Evolutionary conservation across 2,113 vertebrate genomes (phyloP), one percentile per base, ranked within the genome.

Genomic region (Epinephelus moara): DNA sequence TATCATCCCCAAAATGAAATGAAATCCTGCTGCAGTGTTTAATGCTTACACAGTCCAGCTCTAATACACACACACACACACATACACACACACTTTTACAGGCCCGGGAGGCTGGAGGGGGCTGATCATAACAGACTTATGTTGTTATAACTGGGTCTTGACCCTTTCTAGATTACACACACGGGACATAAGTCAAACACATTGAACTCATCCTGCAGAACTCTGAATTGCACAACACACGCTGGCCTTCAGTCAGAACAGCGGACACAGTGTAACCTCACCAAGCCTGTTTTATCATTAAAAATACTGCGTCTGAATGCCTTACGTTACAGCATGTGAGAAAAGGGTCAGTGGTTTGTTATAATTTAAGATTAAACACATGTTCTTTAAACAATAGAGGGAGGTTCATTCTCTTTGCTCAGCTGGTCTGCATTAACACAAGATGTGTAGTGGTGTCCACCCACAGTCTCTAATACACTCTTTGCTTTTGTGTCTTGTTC

Each of bases 361-460:
- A 40, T 42, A 23, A 14, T 66, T 47, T 10, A 25, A 23, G 23
- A 25, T 8, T 14, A 1, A 49, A n/a, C 3, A 33, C 1, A 15
- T 70, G 15, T 70, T 37, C 19, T n/a, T 70, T 10, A n/a, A 17
- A 55, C 18, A 21, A 1, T 9, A 45, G 4, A 42, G 13, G 13
- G 52, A 42, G 21, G 10, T 45, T 45, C 6, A 7, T 7, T 37
- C 33, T 45, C 27, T 56, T 71, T 47, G 23, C 40, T 82, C 49
- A 78, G 56, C 69, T 50, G 60, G 33, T 40, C 23, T 74, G 45
- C 49, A 52, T 69, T 82, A 66, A 55, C 45, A 75, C 52, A 37
- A 19, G 76, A 55, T 73, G 21, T 78, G 27, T 60, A 15, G 50
- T 71, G 62, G 70, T 62, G 72, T 66, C 18, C 23, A 1, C 76